Conservation (phyloP, 2,888 invertebrate species). For the Amblyjoppa fuscipennis region DNA sequence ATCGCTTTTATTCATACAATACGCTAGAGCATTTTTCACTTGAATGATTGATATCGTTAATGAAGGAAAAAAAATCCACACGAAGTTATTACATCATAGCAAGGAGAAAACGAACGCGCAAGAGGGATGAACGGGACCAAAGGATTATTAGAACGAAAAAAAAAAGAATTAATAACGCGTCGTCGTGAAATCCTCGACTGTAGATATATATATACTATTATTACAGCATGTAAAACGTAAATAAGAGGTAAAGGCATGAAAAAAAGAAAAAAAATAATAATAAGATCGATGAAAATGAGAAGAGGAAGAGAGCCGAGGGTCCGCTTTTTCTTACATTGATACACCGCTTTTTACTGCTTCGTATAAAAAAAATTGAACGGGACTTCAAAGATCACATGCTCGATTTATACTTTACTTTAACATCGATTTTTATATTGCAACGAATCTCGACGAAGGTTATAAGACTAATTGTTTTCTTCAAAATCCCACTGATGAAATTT, state of each 20-base stretch:
- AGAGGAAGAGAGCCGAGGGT: slow-evolving; percentile 50
- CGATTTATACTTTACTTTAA: neutral
- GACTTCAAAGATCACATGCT: slow-evolving; percentile 34
- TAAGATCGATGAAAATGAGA: slow-evolving; percentile 61
- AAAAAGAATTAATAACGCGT: slow-evolving; percentile 16
- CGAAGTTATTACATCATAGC: neutral
- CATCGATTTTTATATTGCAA: slow-evolving; percentile 3
- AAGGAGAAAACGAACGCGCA: neutral
- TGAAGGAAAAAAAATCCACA: neutral
- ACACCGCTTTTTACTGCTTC: slow-evolving; percentile 21
- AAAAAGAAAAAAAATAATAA: slow-evolving; percentile 48
- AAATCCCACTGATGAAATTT: neutral
- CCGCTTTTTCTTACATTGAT: slow-evolving; percentile 59
- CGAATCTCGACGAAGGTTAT: neutral
- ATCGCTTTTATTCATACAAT: slow-evolving; percentile 27
- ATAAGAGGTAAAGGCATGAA: slow-evolving; percentile 77
- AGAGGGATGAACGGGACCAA: slow-evolving; percentile 19
- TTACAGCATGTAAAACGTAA: slow-evolving; percentile 78
- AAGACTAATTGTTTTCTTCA: neutral
- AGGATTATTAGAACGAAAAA: slow-evolving; percentile 1
- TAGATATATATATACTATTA: slow-evolving; percentile 63
- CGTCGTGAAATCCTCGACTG: slow-evolving; percentile 53
- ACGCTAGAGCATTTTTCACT: slow-evolving; percentile 22
- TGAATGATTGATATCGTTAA: slow-evolving; percentile 15
- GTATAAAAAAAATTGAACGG: slow-evolving; percentile 17